phyloP scores from a whole-genome alignment of 2,113 vertebrate species.

The Chlamydotis undulata region DNA sequence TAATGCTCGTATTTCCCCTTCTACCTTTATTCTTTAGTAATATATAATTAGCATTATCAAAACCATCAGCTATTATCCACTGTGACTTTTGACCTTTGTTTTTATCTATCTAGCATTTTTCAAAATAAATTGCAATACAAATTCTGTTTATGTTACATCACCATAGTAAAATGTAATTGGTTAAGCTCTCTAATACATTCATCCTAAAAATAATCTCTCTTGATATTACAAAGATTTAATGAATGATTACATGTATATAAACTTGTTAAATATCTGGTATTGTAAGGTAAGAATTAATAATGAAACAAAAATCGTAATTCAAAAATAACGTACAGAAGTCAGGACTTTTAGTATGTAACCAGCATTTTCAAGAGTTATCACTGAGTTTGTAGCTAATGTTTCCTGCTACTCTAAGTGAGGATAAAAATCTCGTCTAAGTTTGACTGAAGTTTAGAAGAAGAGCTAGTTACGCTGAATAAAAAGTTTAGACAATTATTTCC shows the following conservation, averaged over 20 bases:
- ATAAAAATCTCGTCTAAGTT: not conserved
- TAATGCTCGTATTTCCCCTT: conserved; percentile 84
- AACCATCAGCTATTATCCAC: conserved; percentile 80
- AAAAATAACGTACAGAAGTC: not conserved
- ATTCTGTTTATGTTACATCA: conserved; percentile 46
- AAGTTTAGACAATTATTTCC: not conserved
- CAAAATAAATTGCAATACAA: conserved; percentile 48
- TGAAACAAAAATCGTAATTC: not conserved
- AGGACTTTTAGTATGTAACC: not conserved
- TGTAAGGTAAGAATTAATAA: not conserved
- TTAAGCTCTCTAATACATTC: not conserved
- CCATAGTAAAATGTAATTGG: conserved; percentile 42
- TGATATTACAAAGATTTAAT: not conserved
- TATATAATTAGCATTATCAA: conserved; percentile 85
- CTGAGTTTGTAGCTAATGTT: not conserved
- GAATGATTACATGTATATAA: not conserved
- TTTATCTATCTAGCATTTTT: conserved; percentile 44
- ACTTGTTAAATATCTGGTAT: not conserved
- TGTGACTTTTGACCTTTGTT: conserved; percentile 79
- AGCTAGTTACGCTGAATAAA: not conserved
- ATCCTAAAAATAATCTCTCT: conserved; percentile 9
- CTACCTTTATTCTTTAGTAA: conserved; percentile 79
- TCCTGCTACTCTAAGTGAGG: not conserved
- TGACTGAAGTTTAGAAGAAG: not conserved
- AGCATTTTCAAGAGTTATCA: not conserved